These are phyloP conservation scores for Drosophila arizonae DNA, from an alignment of 1,140 invertebrate species.

Conservation along the genomic window DNA sequence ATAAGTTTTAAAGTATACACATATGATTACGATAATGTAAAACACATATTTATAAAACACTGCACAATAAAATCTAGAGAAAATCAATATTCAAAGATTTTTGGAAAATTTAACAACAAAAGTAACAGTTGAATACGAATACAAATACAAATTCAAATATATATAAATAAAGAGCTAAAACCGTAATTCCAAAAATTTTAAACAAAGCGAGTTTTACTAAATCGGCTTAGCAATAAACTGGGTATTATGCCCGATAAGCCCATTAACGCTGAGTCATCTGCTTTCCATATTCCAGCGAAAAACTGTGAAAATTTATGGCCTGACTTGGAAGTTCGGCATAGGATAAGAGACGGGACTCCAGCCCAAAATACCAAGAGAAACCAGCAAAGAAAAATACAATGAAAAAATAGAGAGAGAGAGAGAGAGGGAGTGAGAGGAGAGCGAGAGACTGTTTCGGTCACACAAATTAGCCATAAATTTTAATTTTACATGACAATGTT, in stretches of 20 bases:
- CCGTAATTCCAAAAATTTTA: conserved; percentile 44
- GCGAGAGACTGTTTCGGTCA: conserved; percentile 47
- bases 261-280: conserved; percentile 31
- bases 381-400: conserved; percentile 6
- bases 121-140: conserved; percentile 28
- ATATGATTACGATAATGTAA: conserved; percentile 14
- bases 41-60: conserved; percentile 53
- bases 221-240: conserved; percentile 22
- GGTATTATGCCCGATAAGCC: conserved; percentile 30
- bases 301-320: conserved; percentile 59
- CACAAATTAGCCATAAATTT: conserved; percentile 80
- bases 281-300: conserved; percentile 47
- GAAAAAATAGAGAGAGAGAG: not conserved
- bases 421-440: not conserved
- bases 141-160: too few species aligned
- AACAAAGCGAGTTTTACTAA: conserved; percentile 28
- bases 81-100: conserved; percentile 46
- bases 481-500: conserved; percentile 80
- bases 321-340: conserved; percentile 22
- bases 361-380: conserved; percentile 20
- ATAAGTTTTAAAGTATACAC: conserved; percentile 39
- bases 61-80: conserved; percentile 43
- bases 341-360: conserved; percentile 37
- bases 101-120: conserved; percentile 37
- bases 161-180: conserved; percentile 49